These are phyloP conservation scores for Megalops cyprinoides DNA, from an alignment of 2,797 vertebrate species.

Conservation along the genomic window DNA sequence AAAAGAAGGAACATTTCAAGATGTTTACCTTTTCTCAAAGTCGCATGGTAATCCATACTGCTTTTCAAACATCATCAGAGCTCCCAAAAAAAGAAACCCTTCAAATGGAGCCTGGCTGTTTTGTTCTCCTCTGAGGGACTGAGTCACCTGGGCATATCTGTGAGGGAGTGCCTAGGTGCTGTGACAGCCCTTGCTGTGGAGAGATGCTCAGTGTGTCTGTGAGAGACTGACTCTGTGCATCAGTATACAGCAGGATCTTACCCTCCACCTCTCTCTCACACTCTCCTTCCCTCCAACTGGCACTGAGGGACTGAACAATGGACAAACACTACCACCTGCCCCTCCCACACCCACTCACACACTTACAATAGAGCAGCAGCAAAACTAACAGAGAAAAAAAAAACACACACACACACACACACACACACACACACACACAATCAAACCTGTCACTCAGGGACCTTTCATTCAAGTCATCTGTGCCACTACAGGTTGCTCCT, in stretches of 20 bases:
- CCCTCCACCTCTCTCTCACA: conserved; percentile 38
- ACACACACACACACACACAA: background rate
- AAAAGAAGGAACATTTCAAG: background rate
- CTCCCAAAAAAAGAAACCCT: background rate
- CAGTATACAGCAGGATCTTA: conserved; percentile 60
- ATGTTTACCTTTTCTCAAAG: conserved; percentile 64
- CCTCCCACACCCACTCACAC: conserved; percentile 25
- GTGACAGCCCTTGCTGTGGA: background rate
- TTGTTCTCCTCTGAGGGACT: background rate
- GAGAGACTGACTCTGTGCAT: background rate
- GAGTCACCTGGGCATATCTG: background rate
- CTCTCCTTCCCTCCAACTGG: conserved; percentile 44
- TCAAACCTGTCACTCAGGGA: too few relatives aligned
- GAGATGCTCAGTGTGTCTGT: conserved; percentile 17
- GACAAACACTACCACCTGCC: conserved; percentile 32
- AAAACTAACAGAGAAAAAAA: conserved; percentile 35
- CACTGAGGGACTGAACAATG: conserved; percentile 64
- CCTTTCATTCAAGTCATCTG: too few relatives aligned
- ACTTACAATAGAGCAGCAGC: conserved; percentile 34
- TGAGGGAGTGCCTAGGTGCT: background rate
- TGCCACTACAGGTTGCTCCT: too few relatives aligned
- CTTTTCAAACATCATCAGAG: conserved; percentile 44
- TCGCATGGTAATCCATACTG: conserved; percentile 47
- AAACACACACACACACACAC: background rate
- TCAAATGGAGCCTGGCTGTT: background rate